phyloP scores from a whole-genome alignment of 1,140 invertebrate species.

The Bombus confusus region DNA sequence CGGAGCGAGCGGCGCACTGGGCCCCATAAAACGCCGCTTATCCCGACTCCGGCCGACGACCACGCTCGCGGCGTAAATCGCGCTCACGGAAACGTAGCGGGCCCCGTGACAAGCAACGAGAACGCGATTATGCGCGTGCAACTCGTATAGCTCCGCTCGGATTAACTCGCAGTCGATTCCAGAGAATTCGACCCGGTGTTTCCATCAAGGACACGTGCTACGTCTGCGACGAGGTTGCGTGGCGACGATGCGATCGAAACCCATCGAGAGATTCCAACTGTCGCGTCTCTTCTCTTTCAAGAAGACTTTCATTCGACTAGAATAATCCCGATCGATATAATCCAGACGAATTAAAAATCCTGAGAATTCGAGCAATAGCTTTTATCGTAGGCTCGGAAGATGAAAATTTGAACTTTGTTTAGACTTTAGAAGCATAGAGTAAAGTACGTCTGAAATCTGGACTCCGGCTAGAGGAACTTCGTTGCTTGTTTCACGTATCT shows the following conservation, averaged over 20 bases:
- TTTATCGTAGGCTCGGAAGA: no score
- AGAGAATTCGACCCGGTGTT: not conserved
- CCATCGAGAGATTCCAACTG: no score
- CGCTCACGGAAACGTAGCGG: constrained; percentile 13
- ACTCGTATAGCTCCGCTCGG: not conserved
- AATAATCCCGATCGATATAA: no score
- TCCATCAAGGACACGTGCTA: no score
- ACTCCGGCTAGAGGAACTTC: not conserved
- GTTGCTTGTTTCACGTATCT: not conserved
- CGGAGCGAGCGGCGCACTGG: constrained; percentile 33
- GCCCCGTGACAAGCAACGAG: constrained; percentile 29
- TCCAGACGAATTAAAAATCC: no score
- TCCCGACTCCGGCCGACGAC: constrained; percentile 43
- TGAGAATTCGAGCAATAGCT: no score
- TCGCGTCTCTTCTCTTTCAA: no score
- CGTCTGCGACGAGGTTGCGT: no score
- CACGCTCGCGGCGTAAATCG: constrained; percentile 33
- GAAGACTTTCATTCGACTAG: no score
- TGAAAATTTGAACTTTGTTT: not conserved
- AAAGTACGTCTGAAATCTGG: not conserved
- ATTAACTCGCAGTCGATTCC: not conserved
- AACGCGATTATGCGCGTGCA: constrained; percentile 26
- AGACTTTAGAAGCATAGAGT: not conserved
- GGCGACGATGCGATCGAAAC: no score
- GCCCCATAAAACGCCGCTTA: constrained; percentile 58